phyloP scores from a whole-genome alignment of 2,888 invertebrate genomes.

The Xylophagus ater region DNA sequence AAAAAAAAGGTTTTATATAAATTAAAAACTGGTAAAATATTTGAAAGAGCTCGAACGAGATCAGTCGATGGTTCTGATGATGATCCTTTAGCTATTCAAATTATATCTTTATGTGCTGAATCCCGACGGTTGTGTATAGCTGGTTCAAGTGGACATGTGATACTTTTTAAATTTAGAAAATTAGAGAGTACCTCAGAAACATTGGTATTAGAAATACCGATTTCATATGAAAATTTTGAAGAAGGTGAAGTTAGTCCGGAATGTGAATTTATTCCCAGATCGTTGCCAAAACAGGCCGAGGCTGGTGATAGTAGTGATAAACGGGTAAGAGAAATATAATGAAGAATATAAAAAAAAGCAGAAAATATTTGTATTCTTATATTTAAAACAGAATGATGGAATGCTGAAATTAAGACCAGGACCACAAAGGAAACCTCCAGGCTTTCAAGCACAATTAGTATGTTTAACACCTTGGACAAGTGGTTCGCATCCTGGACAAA shows the following conservation, averaged over 20 bases:
- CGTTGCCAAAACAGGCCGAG: conserved; percentile 37
- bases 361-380: background rate
- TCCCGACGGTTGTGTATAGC: conserved; percentile 80
- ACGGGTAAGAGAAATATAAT: conserved; percentile 34
- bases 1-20: conserved; percentile 72
- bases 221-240: conserved; percentile 71
- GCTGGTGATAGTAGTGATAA: conserved; percentile 36
- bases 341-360: too few species aligned
- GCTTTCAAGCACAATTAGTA: conserved; percentile 92
- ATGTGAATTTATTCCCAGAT: conserved; percentile 56
- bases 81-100: conserved; percentile 81
- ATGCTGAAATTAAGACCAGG: conserved; percentile 61
- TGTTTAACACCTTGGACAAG: conserved; percentile 79
- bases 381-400: conserved; percentile 35
- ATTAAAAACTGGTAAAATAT: conserved; percentile 85
- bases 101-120: conserved; percentile 86
- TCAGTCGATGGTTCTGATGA: conserved; percentile 59
- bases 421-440: conserved; percentile 76
- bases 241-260: conserved; percentile 73
- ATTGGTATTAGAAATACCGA: conserved; percentile 72
- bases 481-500: conserved; percentile 68
- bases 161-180: conserved; percentile 92
- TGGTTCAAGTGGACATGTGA: conserved; percentile 85
- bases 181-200: conserved; percentile 75
- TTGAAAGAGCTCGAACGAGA: conserved; percentile 46